Base-by-base conservation (phyloP, 2,797 vertebrate genomes). In the Poecilia velifera region DNA sequence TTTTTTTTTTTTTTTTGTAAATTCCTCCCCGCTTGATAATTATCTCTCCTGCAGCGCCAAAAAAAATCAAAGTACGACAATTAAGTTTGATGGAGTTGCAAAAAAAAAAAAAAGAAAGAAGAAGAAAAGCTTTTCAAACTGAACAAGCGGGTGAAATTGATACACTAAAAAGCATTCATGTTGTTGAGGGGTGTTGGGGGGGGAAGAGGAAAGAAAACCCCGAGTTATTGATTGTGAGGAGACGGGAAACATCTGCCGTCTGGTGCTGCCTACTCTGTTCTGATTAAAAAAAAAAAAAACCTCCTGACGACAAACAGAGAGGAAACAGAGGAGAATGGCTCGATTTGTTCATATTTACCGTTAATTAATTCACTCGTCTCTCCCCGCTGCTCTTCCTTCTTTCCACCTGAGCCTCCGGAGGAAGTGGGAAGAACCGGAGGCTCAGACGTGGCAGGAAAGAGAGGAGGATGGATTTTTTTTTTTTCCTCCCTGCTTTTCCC, bases 271-370 rank as follows among this genome's bases (percentile, higher is more conserved):
- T 14, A 7, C 66, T 78, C 66, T n/a, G 8, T 41, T 70, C 66
- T 41, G 66, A 25, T 43, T 41, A 31, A 31, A 31, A 31, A 12
- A 46, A 76, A 8, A 51, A 64, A 71, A 47, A 28, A 4, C 3
- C 31, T 16, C 34, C 66, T 2, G 72, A 78, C 16, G 16, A 43
- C 36, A 49, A 49, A 77, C 51, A 73, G 16, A 77, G 39, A 25
- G 66, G n/a, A 43, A 70, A n/a, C 22, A 43, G 20, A n/a, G 12
- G 41, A 45, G 43, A 71, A 71, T 16, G 13, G 25, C 68, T 14
- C 16, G 66, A 6, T 88, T 84, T 76, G 75, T 73, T 84, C 20
- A 8, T n/a, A 49, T 89, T 92, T 90, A 94, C 93, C 91, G 85
- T 93, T 49, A 76, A 84, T 89, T 76, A 34, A 77, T 78, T 81